These are phyloP conservation scores for Antrozous pallidus DNA, from an alignment of 2,797 vertebrate genomes.

Conservation along the genomic window DNA sequence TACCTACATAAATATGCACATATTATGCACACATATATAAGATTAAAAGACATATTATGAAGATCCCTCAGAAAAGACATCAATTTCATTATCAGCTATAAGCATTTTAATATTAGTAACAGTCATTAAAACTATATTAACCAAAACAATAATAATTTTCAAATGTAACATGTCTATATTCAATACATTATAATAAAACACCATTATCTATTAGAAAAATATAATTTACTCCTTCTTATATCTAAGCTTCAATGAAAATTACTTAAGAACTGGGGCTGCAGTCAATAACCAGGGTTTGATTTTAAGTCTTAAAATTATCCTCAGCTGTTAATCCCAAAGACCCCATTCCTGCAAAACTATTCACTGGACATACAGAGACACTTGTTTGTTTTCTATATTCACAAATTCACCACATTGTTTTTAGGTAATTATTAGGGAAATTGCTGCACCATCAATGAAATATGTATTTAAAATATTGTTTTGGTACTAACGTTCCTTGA, in stretches of 20 bases:
- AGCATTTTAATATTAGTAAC: neutral
- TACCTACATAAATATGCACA: neutral
- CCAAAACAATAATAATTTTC: neutral
- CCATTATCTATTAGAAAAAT: neutral
- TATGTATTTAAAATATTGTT: neutral
- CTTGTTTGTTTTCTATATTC: neutral
- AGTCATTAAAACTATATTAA: constrained; percentile 3
- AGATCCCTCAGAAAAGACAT: neutral
- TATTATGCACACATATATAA: too few relatives aligned
- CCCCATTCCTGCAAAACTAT: neutral
- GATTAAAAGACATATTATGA: too few relatives aligned
- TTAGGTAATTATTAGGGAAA: neutral
- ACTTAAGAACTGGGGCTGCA: neutral
- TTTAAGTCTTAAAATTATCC: neutral
- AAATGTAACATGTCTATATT: neutral
- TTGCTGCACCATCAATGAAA: neutral
- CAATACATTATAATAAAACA: neutral
- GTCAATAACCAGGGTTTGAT: neutral
- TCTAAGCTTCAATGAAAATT: neutral
- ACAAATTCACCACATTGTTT: neutral
- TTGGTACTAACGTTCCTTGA: neutral
- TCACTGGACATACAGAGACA: neutral
- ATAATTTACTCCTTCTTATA: neutral
- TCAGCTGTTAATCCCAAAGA: neutral
- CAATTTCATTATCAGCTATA: neutral